Evolutionary conservation across 2,113 vertebrate genomes (phyloP), one percentile per base, ranked within the genome.

Genomic region (Neolamprologus fasciatus): DNA sequence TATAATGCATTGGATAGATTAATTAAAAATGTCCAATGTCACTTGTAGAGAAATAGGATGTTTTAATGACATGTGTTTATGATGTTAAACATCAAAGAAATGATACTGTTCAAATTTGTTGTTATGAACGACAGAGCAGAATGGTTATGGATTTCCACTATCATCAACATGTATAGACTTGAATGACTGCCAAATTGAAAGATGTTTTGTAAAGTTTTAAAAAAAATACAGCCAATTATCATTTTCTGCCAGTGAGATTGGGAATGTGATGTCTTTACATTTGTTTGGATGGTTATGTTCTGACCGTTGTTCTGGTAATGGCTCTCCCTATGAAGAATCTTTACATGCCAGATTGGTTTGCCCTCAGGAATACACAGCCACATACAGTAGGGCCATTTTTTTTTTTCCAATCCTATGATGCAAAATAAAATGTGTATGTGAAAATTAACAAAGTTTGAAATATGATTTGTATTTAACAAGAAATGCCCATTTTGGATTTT

Each of bases 391-490:
- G 95, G 92, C 89, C 86, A 9, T 94, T 96, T 96, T 93, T 90
- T 21, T 92, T 93, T 95, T 96, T 93, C 90, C 92, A 96, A 95
- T 92, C 89, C 92, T 93, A 94, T 95, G 92, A 96, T 95, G 95
- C 94, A 94, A 96, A 96, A 96, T 96, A 96, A 97, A 97, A 95
- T 83, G 93, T 96, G 93, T 96, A 95, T 94, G 95, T 97, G 94
- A 95, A 96, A 95, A 94, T 80, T 13, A 94, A 81, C 80, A 23
- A 28, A 78, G 71, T 90, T 54, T 61, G 53, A 50, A 51, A 81
- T 71, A 16, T 23, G 55, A 28, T 87, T 53, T 86, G 19, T 73
- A 88, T 89, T 78, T n/a, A 55, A 37, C 11, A 10, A 63, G 6
- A 28, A 26, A 73, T 45, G n/a, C n/a, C 37, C 21, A 45, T 73